Evolutionary conservation across 2,113 vertebrate species (phyloP), one percentile per base, ranked within the genome.

Genomic region (Nothoprocta perdicaria): DNA sequence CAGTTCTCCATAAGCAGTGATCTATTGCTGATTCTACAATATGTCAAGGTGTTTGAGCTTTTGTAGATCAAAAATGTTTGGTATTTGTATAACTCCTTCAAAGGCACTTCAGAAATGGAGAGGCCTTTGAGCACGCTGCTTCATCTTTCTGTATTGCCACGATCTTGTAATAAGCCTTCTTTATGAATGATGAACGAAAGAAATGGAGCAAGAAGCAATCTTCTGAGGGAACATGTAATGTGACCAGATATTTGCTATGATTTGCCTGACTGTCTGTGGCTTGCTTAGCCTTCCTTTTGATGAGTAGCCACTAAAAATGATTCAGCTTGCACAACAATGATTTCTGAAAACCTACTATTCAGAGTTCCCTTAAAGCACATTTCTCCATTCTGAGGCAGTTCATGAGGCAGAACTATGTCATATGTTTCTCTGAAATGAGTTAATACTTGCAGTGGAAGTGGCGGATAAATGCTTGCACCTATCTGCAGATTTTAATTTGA

Each of bases 361-460:
- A 78, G 82, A 88, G 69, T 84, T 89, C 45, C 60, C 72, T 89
- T 33, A 29, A 58, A 85, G 61, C 79, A 12, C n/a, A 77, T 35
- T 4, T 85, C 78, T 63, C 27, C 63, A 4, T 75, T 90, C 6
- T 1, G 78, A 81, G 90, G 45, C 81, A 50, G 35, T 19, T 79
- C 62, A 58, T 79, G 81, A 90, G 81, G 86, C 86, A 88, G 74
- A 92, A 52, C 93, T 74, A 11, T 90, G 90, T 95, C 88, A 27
- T 86, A 33, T 90, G 86, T 80, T 93, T 90, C 89, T 95, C 53
- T 93, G 86, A 84, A 95, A 41, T 95, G 94, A 95, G 93, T 93
- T 89, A 90, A 67, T 69, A 21, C 86, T 76, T 92, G 46, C 75
- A 76, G 55, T 94, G 75, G 78, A 95, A 95, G 84, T 87, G 58